Evolutionary conservation across 2,113 vertebrate species (phyloP), one percentile per base, ranked within the genome.

Genomic region (Nibea coibor): DNA sequence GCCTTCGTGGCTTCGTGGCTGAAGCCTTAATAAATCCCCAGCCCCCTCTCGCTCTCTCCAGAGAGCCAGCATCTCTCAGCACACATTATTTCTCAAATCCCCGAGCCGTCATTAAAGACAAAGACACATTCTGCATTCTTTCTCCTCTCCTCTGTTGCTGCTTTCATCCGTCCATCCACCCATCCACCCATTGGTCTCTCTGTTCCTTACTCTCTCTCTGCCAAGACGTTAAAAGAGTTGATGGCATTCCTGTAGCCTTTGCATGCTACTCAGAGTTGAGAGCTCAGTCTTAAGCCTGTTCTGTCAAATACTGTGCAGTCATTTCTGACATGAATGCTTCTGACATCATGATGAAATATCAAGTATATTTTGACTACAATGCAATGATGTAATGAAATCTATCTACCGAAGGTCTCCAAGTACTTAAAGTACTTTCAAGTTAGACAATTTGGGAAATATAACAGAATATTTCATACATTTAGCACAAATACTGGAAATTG

Each of bases 21-120:
- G 61, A 78, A 78, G 68, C 77, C 84, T 88, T 92, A 88, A 91
- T 93, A 91, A 93, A 91, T 85, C 80, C 86, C 72, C 67, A 58
- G 77, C 74, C 73, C 63, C 43, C 31, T 57, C 63, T 59, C 12
- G 15, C 73, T 82, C 73, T 82, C 91, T 86, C 86, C 66, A 70
- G 87, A 82, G 87, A 87, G 71, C 77, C 75, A 83, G 78, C 72
- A 65, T 92, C 92, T 93, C 88, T 94, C 91, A 91, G 86, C 85
- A 87, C 86, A 83, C 86, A 79, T 91, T 90, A 93, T 93, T 93
- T 90, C 77, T 75, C 83, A 89, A 91, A 88, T 90, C 89, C 88
- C 80, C 0, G 24, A 74, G 67, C 84, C 43, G 67, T 79, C 82
- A 84, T 88, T 89, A 81, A 88, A 82, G 78, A 86, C 78, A 85